Evolutionary conservation across 2,888 invertebrate species (phyloP).

Genomic region (Oscheius sp.): DNA sequence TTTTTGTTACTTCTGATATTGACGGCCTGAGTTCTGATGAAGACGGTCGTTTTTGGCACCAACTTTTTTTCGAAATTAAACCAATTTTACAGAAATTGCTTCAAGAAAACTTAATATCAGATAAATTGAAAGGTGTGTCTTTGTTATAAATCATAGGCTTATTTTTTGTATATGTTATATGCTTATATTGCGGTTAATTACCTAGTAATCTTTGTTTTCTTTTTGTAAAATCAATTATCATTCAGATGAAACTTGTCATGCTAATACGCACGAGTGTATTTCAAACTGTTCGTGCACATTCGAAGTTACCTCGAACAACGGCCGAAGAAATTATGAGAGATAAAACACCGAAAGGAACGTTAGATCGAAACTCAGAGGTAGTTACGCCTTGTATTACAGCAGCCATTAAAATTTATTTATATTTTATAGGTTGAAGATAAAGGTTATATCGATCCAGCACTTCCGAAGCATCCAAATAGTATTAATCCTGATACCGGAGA

Average conservation of each 20-base stretch:
- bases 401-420: too few relatives aligned
- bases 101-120: too few relatives aligned
- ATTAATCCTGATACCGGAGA: slow-evolving; percentile 92
- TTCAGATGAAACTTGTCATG: not conserved
- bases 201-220: too few relatives aligned
- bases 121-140: too few relatives aligned
- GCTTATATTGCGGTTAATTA: too few relatives aligned
- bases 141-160: too few relatives aligned
- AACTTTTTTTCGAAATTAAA: slow-evolving; percentile 33
- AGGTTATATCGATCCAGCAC: slow-evolving; percentile 84
- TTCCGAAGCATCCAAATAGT: slow-evolving; percentile 85
- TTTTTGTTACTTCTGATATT: slow-evolving; percentile 48
- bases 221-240: not conserved
- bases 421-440: slow-evolving; percentile 71
- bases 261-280: too few relatives aligned
- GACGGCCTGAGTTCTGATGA: too few relatives aligned
- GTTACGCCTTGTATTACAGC: too few relatives aligned
- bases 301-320: slow-evolving; percentile 28
- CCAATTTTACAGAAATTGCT: slow-evolving; percentile 33
- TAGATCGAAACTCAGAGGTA: slow-evolving; percentile 32
- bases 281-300: not conserved
- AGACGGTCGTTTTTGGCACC: slow-evolving; percentile 42
- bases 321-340: slow-evolving; percentile 47
- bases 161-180: too few relatives aligned
- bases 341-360: slow-evolving; percentile 54